Percentiles rank a stretch among this genome's conserved stretches.
These are phyloP conservation scores for Rachycentron canadum DNA, from an alignment of 2,797 vertebrate genomes.

Conservation along the genomic window DNA sequence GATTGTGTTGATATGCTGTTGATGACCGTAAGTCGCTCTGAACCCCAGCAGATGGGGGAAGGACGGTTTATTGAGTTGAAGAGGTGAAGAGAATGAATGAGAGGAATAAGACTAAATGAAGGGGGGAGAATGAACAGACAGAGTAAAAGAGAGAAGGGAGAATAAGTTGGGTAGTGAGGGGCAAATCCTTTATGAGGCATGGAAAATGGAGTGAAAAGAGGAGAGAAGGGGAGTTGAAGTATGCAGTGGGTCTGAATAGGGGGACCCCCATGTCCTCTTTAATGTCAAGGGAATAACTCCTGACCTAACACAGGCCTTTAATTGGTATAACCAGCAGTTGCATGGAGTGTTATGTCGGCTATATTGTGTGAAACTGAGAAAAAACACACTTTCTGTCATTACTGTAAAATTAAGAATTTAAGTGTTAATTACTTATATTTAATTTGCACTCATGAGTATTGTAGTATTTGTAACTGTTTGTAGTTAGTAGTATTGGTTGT, in stretches of 20 bases:
- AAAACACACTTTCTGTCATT: slow-evolving; percentile 10
- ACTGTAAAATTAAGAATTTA: background rate
- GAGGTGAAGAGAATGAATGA: slow-evolving; percentile 45
- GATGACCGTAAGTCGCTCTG: background rate
- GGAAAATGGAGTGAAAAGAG: slow-evolving; percentile 66
- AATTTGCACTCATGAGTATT: no score
- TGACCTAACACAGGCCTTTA: slow-evolving; percentile 82
- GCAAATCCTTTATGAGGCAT: slow-evolving; percentile 73
- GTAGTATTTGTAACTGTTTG: no score
- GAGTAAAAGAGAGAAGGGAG: slow-evolving; percentile 56
- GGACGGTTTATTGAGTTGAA: slow-evolving; percentile 25
- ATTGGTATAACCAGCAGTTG: slow-evolving; percentile 77
- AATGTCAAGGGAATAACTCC: slow-evolving; percentile 79
- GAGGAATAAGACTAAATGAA: slow-evolving; percentile 3
- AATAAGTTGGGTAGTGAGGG: slow-evolving; percentile 41
- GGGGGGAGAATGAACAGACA: slow-evolving; percentile 57
- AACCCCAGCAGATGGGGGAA: slow-evolving; percentile 15
- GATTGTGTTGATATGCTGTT: slow-evolving; percentile 7
- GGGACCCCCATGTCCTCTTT: slow-evolving; percentile 74
- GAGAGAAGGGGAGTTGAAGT: slow-evolving; percentile 50
- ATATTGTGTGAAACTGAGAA: slow-evolving; percentile 34
- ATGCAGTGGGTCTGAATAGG: slow-evolving; percentile 79
- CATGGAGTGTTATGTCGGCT: slow-evolving; percentile 15
- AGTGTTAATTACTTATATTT: no score
- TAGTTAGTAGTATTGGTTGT: no score